Percentiles rank a stretch among this genome's conserved stretches.
Conservation (phyloP, 2,113 vertebrate species). For the Saccopteryx bilineata region DNA sequence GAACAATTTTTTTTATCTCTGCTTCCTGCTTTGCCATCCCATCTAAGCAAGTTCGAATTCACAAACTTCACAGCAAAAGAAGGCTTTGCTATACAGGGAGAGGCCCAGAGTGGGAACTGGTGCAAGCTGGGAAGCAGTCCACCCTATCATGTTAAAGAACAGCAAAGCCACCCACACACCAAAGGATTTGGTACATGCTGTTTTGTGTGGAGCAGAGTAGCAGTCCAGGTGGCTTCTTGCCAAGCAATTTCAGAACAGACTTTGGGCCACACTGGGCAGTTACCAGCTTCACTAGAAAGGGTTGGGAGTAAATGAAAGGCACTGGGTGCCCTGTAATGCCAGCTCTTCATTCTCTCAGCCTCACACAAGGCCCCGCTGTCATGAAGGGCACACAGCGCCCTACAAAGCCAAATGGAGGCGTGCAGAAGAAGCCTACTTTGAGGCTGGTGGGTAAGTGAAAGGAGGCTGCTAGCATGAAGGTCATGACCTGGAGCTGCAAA, state of each 20-base stretch:
- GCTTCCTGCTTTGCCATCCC: background rate
- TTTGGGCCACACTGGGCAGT: slow-evolving; percentile 17
- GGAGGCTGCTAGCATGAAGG: background rate
- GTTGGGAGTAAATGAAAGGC: slow-evolving; percentile 49
- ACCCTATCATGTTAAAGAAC: slow-evolving; percentile 53
- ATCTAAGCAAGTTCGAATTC: background rate
- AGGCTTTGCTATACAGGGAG: background rate
- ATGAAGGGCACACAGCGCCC: background rate
- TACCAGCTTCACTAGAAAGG: slow-evolving; percentile 32
- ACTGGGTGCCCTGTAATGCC: background rate
- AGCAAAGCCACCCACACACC: slow-evolving; percentile 60
- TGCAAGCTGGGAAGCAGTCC: slow-evolving; percentile 22
- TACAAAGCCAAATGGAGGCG: background rate
- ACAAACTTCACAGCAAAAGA: background rate
- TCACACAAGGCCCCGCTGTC: background rate
- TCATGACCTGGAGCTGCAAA: background rate
- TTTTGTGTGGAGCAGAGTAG: slow-evolving; percentile 10
- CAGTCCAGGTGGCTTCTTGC: slow-evolving; percentile 59
- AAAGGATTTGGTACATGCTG: background rate
- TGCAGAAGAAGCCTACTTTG: background rate
- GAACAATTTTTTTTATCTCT: background rate
- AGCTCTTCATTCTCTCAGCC: background rate
- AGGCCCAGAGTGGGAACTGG: background rate
- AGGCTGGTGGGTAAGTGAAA: no score
- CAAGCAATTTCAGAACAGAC: slow-evolving; percentile 70